A percentile compares a stretch with the other conserved stretches of the same genome.
These are phyloP conservation scores for Pandemis heparana DNA, from an alignment of 2,888 invertebrate genomes.

Conservation along the genomic window DNA sequence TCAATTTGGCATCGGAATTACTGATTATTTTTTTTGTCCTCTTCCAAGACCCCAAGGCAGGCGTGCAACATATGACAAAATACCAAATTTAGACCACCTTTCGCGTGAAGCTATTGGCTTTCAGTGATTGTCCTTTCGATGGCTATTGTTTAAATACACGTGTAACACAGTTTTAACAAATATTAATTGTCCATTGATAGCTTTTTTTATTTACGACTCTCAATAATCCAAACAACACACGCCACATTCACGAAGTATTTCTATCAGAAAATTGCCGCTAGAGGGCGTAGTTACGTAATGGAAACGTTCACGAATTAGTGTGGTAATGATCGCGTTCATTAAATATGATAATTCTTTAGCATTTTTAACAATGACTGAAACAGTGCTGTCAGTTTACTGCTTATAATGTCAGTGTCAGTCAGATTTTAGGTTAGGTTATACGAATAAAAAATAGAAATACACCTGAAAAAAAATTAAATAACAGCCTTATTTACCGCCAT, in stretches of 20 bases:
- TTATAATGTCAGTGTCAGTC: not conserved
- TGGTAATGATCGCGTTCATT: constrained; percentile 19
- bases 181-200: constrained; percentile 67
- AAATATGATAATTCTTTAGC: not conserved
- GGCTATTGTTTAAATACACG: constrained; percentile 64
- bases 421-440: constrained; percentile 13
- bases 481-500: constrained; percentile 51
- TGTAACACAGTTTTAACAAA: constrained; percentile 63
- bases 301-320: constrained; percentile 33
- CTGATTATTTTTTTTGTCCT: constrained; percentile 81
- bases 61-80: constrained; percentile 84
- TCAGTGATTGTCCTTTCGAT: constrained; percentile 55
- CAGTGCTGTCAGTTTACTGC: not conserved
- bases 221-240: constrained; percentile 85
- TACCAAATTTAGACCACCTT: constrained; percentile 71
- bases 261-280: constrained; percentile 70
- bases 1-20: constrained; percentile 80
- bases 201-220: constrained; percentile 84
- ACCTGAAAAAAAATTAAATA: not conserved
- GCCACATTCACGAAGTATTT: constrained; percentile 85
- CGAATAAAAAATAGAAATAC: not conserved
- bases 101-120: constrained; percentile 56
- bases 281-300: constrained; percentile 61
- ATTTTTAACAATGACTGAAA: constrained; percentile 5
- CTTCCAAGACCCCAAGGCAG: constrained; percentile 80